Conservation (phyloP, 2,888 invertebrate species). For the Spilarctia lutea region DNA sequence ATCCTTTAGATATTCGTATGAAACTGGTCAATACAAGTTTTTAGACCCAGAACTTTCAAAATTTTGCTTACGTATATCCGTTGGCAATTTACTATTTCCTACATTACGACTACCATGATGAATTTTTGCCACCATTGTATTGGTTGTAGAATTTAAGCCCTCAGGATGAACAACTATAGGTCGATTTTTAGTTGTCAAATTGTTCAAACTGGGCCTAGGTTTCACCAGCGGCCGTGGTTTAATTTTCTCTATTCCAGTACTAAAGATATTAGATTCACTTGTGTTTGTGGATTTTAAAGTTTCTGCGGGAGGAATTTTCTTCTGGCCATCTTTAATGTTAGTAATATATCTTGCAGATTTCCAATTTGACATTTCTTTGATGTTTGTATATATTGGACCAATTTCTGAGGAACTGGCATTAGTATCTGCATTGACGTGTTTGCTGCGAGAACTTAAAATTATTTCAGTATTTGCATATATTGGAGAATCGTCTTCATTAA, state of each 20-base stretch:
- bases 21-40: neutral
- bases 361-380: conserved; percentile 1
- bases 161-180: neutral
- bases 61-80: neutral
- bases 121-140: neutral
- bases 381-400: conserved; percentile 3
- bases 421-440: neutral
- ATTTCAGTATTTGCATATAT: neutral
- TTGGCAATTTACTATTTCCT: neutral
- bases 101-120: neutral
- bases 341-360: neutral
- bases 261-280: neutral
- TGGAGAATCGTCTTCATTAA: neutral
- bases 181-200: neutral
- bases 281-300: neutral
- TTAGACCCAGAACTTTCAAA: neutral
- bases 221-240: neutral
- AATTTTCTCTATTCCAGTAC: neutral
- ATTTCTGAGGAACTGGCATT: neutral
- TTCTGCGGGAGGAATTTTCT: neutral
- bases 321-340: neutral
- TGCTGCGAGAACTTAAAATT: neutral
- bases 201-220: neutral
- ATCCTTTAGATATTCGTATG: neutral
- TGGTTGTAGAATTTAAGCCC: neutral